These are phyloP conservation scores for Cichladusa arquata DNA, from an alignment of 2,113 vertebrate genomes.

Conservation along the genomic window DNA sequence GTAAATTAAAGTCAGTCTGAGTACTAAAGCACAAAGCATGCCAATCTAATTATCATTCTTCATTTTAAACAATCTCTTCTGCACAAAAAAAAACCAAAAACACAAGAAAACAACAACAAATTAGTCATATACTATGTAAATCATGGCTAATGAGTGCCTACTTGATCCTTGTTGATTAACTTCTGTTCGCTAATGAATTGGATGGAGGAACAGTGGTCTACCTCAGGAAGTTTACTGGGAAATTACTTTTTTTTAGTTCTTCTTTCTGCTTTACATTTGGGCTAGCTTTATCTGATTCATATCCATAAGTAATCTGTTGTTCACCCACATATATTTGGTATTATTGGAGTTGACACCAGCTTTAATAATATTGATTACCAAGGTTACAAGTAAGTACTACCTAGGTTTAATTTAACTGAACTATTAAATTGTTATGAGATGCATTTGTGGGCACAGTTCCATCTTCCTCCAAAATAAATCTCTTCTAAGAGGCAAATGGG, in stretches of 20 bases:
- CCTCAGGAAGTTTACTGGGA: neutral
- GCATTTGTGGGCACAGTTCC: slow-evolving; percentile 47
- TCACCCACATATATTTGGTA: slow-evolving; percentile 47
- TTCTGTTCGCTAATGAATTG: neutral
- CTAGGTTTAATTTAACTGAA: slow-evolving; percentile 65
- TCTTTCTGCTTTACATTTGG: neutral
- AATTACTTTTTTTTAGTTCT: neutral
- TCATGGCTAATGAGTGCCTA: slow-evolving; percentile 26
- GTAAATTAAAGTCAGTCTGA: neutral
- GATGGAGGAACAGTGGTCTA: slow-evolving; percentile 1
- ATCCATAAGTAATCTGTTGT: slow-evolving; percentile 32
- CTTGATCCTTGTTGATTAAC: neutral
- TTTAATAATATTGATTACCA: slow-evolving; percentile 63
- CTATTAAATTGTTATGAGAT: slow-evolving; percentile 66
- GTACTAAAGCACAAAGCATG: neutral
- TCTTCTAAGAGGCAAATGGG: slow-evolving; percentile 38
- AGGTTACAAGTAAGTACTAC: slow-evolving; percentile 47
- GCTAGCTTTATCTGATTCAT: neutral
- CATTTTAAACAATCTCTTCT: slow-evolving; percentile 1
- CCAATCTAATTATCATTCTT: slow-evolving; percentile 8
- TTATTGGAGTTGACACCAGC: slow-evolving; percentile 28
- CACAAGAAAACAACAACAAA: neutral
- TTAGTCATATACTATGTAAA: neutral
- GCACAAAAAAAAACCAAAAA: neutral
- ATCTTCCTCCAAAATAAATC: slow-evolving; percentile 53